A percentile compares a stretch with the other conserved stretches of the same genome.
These are phyloP conservation scores for Toxonevra muliebris DNA, from an alignment of 2,888 invertebrate species.

Conservation along the genomic window DNA sequence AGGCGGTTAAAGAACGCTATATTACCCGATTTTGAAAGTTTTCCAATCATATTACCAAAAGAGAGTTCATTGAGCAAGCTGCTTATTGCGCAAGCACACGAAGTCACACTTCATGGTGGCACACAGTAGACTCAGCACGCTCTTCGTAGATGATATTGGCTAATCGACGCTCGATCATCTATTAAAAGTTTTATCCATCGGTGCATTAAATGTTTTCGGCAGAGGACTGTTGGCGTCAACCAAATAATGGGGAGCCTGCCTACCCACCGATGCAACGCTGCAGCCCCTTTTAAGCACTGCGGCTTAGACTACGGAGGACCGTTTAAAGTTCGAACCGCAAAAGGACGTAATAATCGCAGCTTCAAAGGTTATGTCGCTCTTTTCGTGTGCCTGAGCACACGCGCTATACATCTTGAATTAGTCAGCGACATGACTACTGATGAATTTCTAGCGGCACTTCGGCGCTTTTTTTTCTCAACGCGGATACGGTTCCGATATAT, in stretches of 20 bases:
- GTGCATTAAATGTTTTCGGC: slow-evolving; percentile 21
- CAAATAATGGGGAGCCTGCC: too few species aligned
- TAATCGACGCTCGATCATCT: slow-evolving; percentile 19
- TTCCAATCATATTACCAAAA: neutral
- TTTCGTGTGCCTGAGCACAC: slow-evolving; percentile 31
- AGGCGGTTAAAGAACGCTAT: slow-evolving; percentile 16
- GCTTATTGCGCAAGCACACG: slow-evolving; percentile 1
- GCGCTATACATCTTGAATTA: slow-evolving; percentile 35
- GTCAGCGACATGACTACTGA: slow-evolving; percentile 32
- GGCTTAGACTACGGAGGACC: slow-evolving; percentile 33
- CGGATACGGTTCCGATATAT: slow-evolving; percentile 16
- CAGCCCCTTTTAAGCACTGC: slow-evolving; percentile 16
- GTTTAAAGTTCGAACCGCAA: slow-evolving; percentile 23
- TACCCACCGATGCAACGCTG: slow-evolving; percentile 7
- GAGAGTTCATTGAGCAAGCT: neutral
- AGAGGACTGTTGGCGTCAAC: slow-evolving; percentile 4
- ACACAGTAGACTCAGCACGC: slow-evolving; percentile 15
- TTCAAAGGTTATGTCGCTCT: slow-evolving; percentile 34
- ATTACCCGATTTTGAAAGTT: slow-evolving; percentile 1
- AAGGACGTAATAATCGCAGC: slow-evolving; percentile 27
- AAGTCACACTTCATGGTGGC: neutral
- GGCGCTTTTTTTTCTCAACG: slow-evolving; percentile 4
- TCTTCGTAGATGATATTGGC: slow-evolving; percentile 20
- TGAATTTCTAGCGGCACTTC: slow-evolving; percentile 3
- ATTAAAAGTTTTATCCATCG: slow-evolving; percentile 12